Base-by-base conservation (phyloP, 2,797 vertebrate species). In the Tolypeutes matacus region DNA sequence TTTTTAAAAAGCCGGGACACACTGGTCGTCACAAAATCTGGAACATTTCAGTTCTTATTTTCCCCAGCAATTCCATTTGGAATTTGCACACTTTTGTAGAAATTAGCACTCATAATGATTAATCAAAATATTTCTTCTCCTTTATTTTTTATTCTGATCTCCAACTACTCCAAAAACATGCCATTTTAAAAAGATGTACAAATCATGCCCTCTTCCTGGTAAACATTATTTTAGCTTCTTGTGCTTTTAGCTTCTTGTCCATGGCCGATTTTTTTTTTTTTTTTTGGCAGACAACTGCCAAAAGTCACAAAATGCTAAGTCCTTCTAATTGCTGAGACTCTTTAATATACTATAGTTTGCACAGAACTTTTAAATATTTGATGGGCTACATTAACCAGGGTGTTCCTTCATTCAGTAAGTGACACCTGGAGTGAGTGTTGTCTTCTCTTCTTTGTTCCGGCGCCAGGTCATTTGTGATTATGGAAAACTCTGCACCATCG, bases 251-350 rank as follows among this genome's bases (percentile, higher is more conserved):
- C 46, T 46, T 46, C 46, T 46, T 46, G 7, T 80, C 56, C 21
- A 21, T 1, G 1, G 46, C 21, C 53, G 53, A 36, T 46, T 46
- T 46, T 49, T 75, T 78, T 72, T 78, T 72, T 75, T 78, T 72
- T 78, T 56, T 25, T 58, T 39, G 51, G 70, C 56, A 65, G 8
- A 39, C 36, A 46, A 46, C 46, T 46, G 46, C 75, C 20, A 69
- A 70, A 87, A 92, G 34, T 80, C 70, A 75, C 86, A 83, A 42
- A 64, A 84, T 29, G 18, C n/a, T 58, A 84, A 87, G 67, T 51
- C 42, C 34, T 86, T 73, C 92, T 25, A 15, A 80, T 84, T 86
- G 53, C n/a, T 69, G 20, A 64, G 36, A 76, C 53, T 64, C 51
- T 90, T 90, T 18, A 75, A 82, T 88, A 91, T 27, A 21, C 49